Percentiles rank a stretch among this genome's conserved stretches.
Evolutionary conservation across 2,797 vertebrate species (phyloP).

Genomic region (Ambastaia sidthimunki): DNA sequence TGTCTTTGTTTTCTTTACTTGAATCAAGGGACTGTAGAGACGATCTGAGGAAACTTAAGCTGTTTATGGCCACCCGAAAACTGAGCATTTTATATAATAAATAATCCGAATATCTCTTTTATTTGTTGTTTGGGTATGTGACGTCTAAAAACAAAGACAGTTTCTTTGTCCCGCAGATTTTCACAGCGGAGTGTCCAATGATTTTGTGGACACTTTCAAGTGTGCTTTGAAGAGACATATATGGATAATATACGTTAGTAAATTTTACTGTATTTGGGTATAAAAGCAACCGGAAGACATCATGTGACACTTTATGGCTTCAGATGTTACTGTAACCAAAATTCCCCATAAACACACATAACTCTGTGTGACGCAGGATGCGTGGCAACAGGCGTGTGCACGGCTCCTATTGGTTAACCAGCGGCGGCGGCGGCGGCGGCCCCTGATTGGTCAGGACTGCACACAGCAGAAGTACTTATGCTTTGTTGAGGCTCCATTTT

Average conservation of each 20-base stretch:
- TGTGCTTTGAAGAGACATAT: background rate
- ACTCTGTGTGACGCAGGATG: constrained; percentile 69
- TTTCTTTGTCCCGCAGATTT: background rate
- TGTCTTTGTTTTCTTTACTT: background rate
- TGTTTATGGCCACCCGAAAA: background rate
- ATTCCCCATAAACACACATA: constrained; percentile 19
- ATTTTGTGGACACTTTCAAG: background rate
- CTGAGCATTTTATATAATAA: background rate
- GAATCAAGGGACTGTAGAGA: background rate
- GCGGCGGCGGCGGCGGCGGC: background rate
- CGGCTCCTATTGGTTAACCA: constrained; percentile 73
- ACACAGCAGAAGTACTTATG: constrained; percentile 63
- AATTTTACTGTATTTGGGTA: background rate
- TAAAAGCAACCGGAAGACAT: constrained; percentile 27
- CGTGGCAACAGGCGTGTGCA: constrained; percentile 76
- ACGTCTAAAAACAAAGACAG: background rate
- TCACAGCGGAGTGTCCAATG: background rate
- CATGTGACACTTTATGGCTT: constrained; percentile 1
- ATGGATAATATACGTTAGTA: background rate
- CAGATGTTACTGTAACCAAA: constrained; percentile 31
- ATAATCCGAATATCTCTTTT: background rate
- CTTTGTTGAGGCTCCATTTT: constrained; percentile 80
- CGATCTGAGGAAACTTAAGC: too few species aligned
- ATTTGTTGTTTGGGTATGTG: background rate
- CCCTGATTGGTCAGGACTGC: constrained; percentile 73